Conservation (phyloP, 2,888 invertebrate species). For the Callosobruchus maculatus region DNA sequence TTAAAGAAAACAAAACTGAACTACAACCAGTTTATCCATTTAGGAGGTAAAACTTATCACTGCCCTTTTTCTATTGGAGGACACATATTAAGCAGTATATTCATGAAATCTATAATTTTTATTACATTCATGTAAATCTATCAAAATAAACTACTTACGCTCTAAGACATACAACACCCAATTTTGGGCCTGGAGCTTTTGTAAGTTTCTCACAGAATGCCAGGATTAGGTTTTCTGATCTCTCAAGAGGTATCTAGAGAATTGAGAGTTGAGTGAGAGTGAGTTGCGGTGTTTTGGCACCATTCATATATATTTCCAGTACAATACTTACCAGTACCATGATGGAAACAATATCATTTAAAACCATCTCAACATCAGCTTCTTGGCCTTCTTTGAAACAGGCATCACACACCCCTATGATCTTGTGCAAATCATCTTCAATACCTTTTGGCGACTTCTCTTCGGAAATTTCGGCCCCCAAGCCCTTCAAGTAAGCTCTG, state of each 20-base stretch:
- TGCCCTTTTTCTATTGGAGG: too few species aligned
- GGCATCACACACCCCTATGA: slow-evolving; percentile 89
- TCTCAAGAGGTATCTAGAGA: slow-evolving; percentile 76
- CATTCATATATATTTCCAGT: too few species aligned
- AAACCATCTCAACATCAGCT: slow-evolving; percentile 83
- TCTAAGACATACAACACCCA: slow-evolving; percentile 77
- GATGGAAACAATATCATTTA: slow-evolving; percentile 95
- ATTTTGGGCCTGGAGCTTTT: slow-evolving; percentile 78
- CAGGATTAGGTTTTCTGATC: slow-evolving; percentile 83
- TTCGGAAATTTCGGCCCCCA: slow-evolving; percentile 92
- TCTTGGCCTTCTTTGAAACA: slow-evolving; percentile 88
- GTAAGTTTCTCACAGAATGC: slow-evolving; percentile 90
- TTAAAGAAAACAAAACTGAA: too few species aligned
- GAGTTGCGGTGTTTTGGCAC: too few species aligned
- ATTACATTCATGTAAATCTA: too few species aligned
- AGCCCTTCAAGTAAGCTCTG: slow-evolving; percentile 81
- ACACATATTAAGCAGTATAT: too few species aligned
- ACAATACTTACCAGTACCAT: slow-evolving; percentile 80
- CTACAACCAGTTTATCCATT: too few species aligned
- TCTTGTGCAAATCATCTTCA: slow-evolving; percentile 90
- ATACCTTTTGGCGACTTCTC: slow-evolving; percentile 87
- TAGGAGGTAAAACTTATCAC: too few species aligned
- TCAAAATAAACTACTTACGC: slow-evolving; percentile 60
- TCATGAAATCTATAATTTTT: too few species aligned
- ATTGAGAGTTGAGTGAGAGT: neutral